These are phyloP conservation scores for Theonella swinhoei DNA, from an alignment of 37 sponge, comb jelly and placozoan species.

Conservation along the genomic window DNA sequence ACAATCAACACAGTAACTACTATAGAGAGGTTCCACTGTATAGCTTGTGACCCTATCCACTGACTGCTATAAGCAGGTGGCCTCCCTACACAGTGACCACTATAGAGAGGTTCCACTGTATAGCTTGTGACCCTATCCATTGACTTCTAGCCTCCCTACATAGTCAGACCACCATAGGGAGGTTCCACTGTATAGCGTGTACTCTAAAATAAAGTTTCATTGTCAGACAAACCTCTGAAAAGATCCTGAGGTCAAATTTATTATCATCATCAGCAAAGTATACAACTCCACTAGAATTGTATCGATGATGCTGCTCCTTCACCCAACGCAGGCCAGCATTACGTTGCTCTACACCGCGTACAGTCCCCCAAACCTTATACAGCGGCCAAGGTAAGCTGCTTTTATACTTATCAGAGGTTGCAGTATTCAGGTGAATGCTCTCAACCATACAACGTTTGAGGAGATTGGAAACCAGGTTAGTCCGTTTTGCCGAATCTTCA, in stretches of 20 bases:
- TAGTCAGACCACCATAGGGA: background rate
- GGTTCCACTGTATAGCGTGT: background rate
- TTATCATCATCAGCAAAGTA: slow-evolving; percentile 97
- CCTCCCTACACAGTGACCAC: no score
- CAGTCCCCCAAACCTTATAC: background rate
- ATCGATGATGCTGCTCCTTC: slow-evolving; percentile 1
- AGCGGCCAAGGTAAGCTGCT: background rate
- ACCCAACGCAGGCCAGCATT: slow-evolving; percentile 73
- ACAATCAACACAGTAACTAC: no score
- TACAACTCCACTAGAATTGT: slow-evolving; percentile 70
- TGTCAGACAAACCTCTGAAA: slow-evolving; percentile 71
- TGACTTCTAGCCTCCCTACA: no score
- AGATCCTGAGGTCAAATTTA: slow-evolving; percentile 78
- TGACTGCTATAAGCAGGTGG: no score
- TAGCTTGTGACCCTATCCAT: no score
- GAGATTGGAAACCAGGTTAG: background rate
- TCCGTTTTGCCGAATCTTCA: slow-evolving; percentile 5
- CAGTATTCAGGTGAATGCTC: background rate
- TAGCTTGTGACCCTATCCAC: no score
- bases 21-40: background rate
- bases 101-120: background rate
- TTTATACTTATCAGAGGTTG: background rate
- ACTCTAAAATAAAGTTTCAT: background rate
- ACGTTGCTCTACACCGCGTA: slow-evolving; percentile 83
- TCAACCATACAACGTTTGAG: background rate